Evolutionary conservation across 2,888 invertebrate genomes (phyloP).

Genomic region (Chrysina gloriosa): DNA sequence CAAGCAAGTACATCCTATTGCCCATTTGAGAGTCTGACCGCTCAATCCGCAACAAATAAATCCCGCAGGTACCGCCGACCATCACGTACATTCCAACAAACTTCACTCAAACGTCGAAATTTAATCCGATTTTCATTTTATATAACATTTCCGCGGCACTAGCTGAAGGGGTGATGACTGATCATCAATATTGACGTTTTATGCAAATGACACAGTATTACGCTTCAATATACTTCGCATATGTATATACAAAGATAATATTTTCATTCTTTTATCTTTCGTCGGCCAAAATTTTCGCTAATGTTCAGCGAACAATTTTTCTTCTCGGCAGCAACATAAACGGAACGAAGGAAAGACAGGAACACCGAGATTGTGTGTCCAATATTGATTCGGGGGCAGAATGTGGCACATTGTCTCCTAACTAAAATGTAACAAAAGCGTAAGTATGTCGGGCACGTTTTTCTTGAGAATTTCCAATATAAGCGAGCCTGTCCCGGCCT

Average conservation of each 20-base stretch:
- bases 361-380: constrained; percentile 6
- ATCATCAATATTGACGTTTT: no score
- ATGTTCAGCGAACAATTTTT: constrained; percentile 14
- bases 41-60: constrained; percentile 35
- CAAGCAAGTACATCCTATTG: constrained; percentile 12
- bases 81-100: neutral
- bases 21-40: constrained; percentile 8
- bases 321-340: neutral
- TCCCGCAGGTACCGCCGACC: constrained; percentile 7
- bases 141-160: no score
- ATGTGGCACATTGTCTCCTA: constrained; percentile 29
- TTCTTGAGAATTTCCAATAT: constrained; percentile 39
- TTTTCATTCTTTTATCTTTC: constrained; percentile 1
- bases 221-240: no score
- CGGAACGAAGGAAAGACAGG: neutral
- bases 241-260: no score
- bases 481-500: constrained; percentile 30
- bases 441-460: constrained; percentile 37
- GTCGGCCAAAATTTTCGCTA: neutral
- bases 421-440: constrained; percentile 20
- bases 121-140: no score
- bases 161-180: no score
- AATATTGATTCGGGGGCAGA: constrained; percentile 25
- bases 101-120: no score
- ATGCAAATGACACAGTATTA: no score